phyloP scores from a whole-genome alignment of 2,113 vertebrate species.

The rabbit (Oryctolagus cuniculus) region mOryCun1.1 NC_091440.1:80745001-80745500 shows the following conservation, averaged over 20 bases:
- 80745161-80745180: background rate
- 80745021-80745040: background rate
- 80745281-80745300: conserved; percentile 40
- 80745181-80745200: conserved; percentile 3
- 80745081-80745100: conserved; percentile 4
- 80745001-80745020: background rate
- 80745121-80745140: conserved; percentile 1
- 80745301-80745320: conserved; percentile 18
- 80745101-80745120: conserved; percentile 12
- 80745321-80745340: background rate
- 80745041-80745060: background rate
- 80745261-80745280: background rate
- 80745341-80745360: background rate
- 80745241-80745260: conserved; percentile 49
- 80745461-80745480: background rate
- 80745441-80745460: conserved; percentile 49
- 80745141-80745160: conserved; percentile 3
- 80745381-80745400: conserved; percentile 20
- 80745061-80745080: background rate
- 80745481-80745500: background rate
- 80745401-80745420: conserved; percentile 31
- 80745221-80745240: no score
- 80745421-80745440: conserved; percentile 46
- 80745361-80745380: conserved; percentile 43
- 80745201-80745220: background rate